These are phyloP conservation scores for Hippoglossus stenolepis DNA, from an alignment of 2,113 vertebrate species.

Conservation along the genomic window DNA sequence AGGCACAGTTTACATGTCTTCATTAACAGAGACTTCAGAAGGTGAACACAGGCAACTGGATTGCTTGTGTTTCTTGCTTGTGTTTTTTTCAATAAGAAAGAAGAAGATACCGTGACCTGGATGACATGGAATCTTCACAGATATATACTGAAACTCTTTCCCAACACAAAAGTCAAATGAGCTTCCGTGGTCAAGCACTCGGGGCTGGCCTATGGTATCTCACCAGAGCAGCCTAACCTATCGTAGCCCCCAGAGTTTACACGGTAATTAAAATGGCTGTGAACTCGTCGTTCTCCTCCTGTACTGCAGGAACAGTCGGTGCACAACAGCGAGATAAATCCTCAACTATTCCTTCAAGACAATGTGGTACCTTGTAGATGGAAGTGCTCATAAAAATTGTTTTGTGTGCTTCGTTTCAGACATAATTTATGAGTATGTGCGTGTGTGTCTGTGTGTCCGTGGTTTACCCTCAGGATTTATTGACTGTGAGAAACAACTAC, in stretches of 20 bases:
- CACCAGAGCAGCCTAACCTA: slow-evolving; percentile 1
- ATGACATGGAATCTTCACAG: no score
- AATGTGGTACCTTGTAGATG: slow-evolving; percentile 33
- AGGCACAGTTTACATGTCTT: no score
- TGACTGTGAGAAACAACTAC: slow-evolving; percentile 56
- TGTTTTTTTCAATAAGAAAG: no score
- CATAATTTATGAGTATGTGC: slow-evolving; percentile 52
- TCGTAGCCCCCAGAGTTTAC: neutral
- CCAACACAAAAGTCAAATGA: neutral
- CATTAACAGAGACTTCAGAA: no score
- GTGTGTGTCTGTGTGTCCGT: slow-evolving; percentile 35
- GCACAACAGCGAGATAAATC: slow-evolving; percentile 8
- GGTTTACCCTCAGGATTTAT: slow-evolving; percentile 59
- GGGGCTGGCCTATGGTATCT: neutral
- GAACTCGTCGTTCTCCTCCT: slow-evolving; percentile 1
- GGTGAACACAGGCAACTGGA: no score
- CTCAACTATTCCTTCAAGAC: slow-evolving; percentile 30
- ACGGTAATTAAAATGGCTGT: slow-evolving; percentile 16
- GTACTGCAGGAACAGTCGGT: neutral
- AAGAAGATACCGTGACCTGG: no score
- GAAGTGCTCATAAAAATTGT: slow-evolving; percentile 43
- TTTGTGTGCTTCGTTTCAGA: slow-evolving; percentile 33
- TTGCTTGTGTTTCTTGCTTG: no score
- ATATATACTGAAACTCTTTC: neutral
- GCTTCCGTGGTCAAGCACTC: slow-evolving; percentile 6